Percentiles rank a stretch among this genome's conserved stretches.
phyloP scores from a whole-genome alignment of 2,888 invertebrate genomes.

The Taphrorychus bicolor region DNA sequence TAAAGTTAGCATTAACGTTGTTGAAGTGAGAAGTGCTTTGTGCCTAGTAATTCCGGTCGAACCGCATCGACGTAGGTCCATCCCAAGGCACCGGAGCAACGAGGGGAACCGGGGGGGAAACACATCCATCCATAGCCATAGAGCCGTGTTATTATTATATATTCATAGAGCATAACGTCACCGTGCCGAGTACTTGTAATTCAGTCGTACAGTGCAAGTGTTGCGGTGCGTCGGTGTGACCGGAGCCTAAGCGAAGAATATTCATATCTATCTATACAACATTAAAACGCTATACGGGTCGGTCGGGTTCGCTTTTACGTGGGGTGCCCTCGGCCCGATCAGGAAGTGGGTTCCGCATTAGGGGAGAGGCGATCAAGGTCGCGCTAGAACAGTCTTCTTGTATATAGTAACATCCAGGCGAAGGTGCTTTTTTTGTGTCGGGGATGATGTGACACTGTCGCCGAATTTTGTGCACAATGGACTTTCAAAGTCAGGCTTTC shows the following conservation, averaged over 20 bases:
- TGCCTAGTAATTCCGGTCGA: background rate
- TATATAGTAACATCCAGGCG: background rate
- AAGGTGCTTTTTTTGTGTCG: background rate
- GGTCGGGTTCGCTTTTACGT: background rate
- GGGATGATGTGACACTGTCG: background rate
- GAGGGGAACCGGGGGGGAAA: background rate
- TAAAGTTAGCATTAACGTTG: no score
- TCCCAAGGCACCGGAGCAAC: background rate
- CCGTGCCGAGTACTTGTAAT: slow-evolving; percentile 35
- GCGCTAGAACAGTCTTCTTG: background rate
- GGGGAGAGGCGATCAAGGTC: slow-evolving; percentile 1
- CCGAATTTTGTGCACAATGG: slow-evolving; percentile 39
- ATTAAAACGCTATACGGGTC: no score
- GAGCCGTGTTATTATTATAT: slow-evolving; percentile 48
- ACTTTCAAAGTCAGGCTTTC: slow-evolving; percentile 46
- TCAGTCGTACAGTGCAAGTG: slow-evolving; percentile 30
- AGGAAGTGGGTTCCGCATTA: background rate
- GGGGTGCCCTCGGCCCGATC: slow-evolving; percentile 3
- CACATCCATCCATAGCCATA: slow-evolving; percentile 17
- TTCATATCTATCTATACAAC: background rate
- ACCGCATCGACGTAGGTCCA: background rate
- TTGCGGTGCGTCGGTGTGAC: slow-evolving; percentile 20
- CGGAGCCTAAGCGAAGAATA: no score
- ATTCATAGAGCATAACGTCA: slow-evolving; percentile 47
- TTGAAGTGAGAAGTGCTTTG: no score